Evolutionary conservation across 2,797 vertebrate genomes (phyloP), one percentile per base, ranked within the genome.

Genomic region (Takifugu ocellatus): DNA sequence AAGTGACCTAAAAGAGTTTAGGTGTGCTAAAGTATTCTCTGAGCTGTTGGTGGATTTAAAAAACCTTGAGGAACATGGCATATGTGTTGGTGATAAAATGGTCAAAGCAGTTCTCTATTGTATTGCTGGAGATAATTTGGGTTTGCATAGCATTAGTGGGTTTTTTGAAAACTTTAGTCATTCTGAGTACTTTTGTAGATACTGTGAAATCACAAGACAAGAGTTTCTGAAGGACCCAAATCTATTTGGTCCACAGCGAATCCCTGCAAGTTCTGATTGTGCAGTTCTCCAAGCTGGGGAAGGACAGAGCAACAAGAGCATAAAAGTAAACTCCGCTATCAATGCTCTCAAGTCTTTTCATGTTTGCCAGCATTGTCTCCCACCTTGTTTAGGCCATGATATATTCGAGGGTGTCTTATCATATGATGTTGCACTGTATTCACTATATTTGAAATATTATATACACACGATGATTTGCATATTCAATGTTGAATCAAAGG

Each of bases 321-420:
- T 72, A 9, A 75, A 69, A 17, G 12, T 25, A 10, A 47, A 24
- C 12, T 50, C 48, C 6, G 26, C 6, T 15, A 29, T 50, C 15
- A 50, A 50, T 50, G 4, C 25, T 16, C 5, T 50, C 2, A 25
- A 49, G 4, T 14, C 36, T 39, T 75, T 77, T 47, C 47, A 70
- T 66, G 71, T 78, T 46, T 78, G 44, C 27, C 39, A 54, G n/a
- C 68, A 72, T 33, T 55, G 61, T 21, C 49, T 75, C 7, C 62
- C 68, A 21, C 63, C 63, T 25, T 75, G 63, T 53, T 27, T 63
- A n/a, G 64, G 61, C 1, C 67, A 76, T 25, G 58, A 73, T 27
- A 55, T 73, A 7, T 71, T 72, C 61, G 48, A 78, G 36, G 75
- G 69, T 49, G 51, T 31, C 8, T 31, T 31, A 7, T 31, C 29